A percentile compares a stretch with the other conserved stretches of the same genome.
These are phyloP conservation scores for Eilema sororculum DNA, from an alignment of 2,888 invertebrate species.

Conservation along the genomic window DNA sequence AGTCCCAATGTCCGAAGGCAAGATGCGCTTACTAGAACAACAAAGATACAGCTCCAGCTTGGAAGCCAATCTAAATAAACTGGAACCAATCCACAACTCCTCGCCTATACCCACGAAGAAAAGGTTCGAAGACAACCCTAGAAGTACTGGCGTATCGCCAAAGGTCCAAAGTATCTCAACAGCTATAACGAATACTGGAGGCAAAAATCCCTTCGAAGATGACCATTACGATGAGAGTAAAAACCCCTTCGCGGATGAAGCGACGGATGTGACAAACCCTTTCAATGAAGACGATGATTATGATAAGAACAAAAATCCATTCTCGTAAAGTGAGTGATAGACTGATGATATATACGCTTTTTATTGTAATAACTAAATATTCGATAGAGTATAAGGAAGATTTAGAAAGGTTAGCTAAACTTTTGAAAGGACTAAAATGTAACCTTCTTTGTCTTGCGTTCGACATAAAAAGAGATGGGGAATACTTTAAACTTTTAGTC, in stretches of 20 bases:
- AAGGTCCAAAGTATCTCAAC: conserved; percentile 61
- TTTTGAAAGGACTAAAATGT: not conserved
- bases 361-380: conserved; percentile 1
- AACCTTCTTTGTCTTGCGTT: not conserved
- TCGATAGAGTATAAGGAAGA: not conserved
- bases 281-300: conserved; percentile 88
- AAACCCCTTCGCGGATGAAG: conserved; percentile 89
- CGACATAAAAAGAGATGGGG: not conserved
- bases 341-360: conserved; percentile 22
- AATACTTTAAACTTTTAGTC: not conserved
- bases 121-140: conserved; percentile 44
- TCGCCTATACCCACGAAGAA: conserved; percentile 57
- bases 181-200: conserved; percentile 36
- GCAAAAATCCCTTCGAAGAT: conserved; percentile 78
- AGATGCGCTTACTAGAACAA: conserved; percentile 85
- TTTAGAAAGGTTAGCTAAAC: not conserved
- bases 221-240: conserved; percentile 87
- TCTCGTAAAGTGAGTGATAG: conserved; percentile 73
- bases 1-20: conserved; percentile 86
- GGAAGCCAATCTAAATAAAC: conserved; percentile 86
- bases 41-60: conserved; percentile 88
- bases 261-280: conserved; percentile 84
- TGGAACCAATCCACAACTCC: conserved; percentile 64
- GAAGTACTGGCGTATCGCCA: conserved; percentile 54
- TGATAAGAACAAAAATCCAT: conserved; percentile 92